Conservation (phyloP, 1,140 invertebrate genomes). For the Drosophila leontia region DNA sequence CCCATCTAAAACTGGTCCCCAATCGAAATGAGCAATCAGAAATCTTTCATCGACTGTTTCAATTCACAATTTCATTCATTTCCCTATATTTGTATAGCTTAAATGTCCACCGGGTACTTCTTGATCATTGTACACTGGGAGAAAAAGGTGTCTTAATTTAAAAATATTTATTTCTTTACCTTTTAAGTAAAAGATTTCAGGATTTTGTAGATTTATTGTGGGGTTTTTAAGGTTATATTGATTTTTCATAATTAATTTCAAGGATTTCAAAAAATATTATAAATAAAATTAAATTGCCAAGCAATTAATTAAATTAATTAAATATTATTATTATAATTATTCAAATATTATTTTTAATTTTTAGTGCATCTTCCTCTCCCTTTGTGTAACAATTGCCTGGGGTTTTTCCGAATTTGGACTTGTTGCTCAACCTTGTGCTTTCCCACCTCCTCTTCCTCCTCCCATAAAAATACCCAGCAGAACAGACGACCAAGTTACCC, state of each 20-base stretch:
- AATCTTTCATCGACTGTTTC: constrained; percentile 29
- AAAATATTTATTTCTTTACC: not conserved
- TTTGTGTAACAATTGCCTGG: constrained; percentile 25
- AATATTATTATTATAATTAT: not conserved
- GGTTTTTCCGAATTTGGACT: constrained; percentile 14
- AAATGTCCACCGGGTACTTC: not conserved
- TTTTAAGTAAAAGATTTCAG: not conserved
- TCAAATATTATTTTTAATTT: no score
- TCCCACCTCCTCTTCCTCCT: no score
- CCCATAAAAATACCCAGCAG: no score
- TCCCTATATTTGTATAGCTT: constrained; percentile 11
- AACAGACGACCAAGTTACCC: constrained; percentile 36
- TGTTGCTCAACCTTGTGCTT: constrained; percentile 15
- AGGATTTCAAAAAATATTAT: not conserved
- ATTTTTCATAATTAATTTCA: no score
- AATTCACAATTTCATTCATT: constrained; percentile 24
- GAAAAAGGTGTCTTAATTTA: not conserved
- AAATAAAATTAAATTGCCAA: not conserved
- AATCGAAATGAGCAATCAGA: constrained; percentile 41
- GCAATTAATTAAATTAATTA: not conserved
- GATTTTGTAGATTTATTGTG: not conserved
- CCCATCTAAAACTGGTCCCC: constrained; percentile 6
- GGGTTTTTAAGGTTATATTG: no score
- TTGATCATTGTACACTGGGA: not conserved
- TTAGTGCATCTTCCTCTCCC: not conserved